Base-by-base conservation (phyloP, 2,797 vertebrate genomes). In the Lacerta agilis region DNA sequence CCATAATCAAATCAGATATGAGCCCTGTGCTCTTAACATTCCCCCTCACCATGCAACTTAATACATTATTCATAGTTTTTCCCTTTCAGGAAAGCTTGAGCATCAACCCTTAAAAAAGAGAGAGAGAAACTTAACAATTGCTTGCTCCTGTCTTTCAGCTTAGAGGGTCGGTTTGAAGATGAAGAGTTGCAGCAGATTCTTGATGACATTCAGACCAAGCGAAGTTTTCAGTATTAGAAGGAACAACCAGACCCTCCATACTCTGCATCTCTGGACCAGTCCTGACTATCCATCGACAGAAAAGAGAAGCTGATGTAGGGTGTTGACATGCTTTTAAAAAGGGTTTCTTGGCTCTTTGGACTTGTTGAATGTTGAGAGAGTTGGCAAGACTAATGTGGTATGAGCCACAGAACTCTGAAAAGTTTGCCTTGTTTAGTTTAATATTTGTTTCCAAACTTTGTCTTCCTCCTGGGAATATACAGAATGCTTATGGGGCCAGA, bases 151-250 rank as follows among this genome's bases (percentile, higher is more conserved):
- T 36, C 49, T 90, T 92, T 55, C 94, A 99, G 98, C 94, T 89
- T 99, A 92, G 98, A 99, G 95, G 98, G 99, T 0, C 97, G 98
- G 0, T 99, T 99, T 94, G 98, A 99, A 88, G 98, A 99, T 41
- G 98, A 99, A 87, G 99, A 99, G 92, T 96, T 99, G 29, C 99
- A 99, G 90, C 98, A 99, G 96, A 99, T 99, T 90, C 98, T 99
- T 27, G 99, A 99, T 0, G 99, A 99, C 91, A 99, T 99, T 95
- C 98, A 99, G 96, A 99, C 99, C 72, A 99, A 99, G 95, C 97
- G 98, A 92, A 99, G 98, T 94, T 99, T 99, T 96, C 99, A 99
- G 93, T 99, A 99, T 91, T 99, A 71, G 87, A 55, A 71, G 64
- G 75, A 86, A 87, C 17, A 23, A 43, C 89, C 25, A 85, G 27